Evolutionary conservation across 2,888 invertebrate species (phyloP).

Genomic region (Toxonevra muliebris): DNA sequence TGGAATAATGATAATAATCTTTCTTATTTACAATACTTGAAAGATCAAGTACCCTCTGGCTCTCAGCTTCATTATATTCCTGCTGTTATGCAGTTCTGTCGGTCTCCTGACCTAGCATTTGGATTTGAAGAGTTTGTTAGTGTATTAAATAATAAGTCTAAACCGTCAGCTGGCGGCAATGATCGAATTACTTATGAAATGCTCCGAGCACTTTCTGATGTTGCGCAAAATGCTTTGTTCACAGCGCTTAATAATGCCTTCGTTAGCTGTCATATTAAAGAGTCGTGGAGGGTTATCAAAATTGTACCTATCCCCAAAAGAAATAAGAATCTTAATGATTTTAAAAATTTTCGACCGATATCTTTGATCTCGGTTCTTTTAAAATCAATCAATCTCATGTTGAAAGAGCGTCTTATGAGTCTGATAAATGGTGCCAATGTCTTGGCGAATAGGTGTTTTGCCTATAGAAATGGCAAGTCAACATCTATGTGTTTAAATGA

Average conservation of each 20-base stretch:
- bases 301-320: conserved; percentile 12
- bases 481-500: conserved; percentile 23
- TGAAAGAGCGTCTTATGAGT: conserved; percentile 8
- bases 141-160: too few relatives aligned
- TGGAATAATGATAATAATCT: too few relatives aligned
- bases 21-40: too few relatives aligned
- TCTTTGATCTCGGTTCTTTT: conserved; percentile 17
- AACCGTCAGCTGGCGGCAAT: too few relatives aligned
- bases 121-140: too few relatives aligned
- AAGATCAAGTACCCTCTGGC: too few relatives aligned
- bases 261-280: background rate
- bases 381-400: conserved; percentile 23
- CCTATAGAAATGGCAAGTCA: conserved; percentile 22
- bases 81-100: too few relatives aligned
- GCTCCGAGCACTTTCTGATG: too few relatives aligned
- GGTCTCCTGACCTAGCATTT: too few relatives aligned
- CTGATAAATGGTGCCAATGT: background rate
- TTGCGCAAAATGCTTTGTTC: background rate
- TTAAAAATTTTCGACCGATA: conserved; percentile 12
- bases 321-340: background rate
- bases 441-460: conserved; percentile 14
- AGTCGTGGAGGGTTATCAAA: background rate
- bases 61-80: too few relatives aligned
- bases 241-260: conserved; percentile 10
- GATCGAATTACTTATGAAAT: too few relatives aligned